phyloP scores from a whole-genome alignment of 2,888 invertebrate species.

The Ochropacha duplaris region DNA sequence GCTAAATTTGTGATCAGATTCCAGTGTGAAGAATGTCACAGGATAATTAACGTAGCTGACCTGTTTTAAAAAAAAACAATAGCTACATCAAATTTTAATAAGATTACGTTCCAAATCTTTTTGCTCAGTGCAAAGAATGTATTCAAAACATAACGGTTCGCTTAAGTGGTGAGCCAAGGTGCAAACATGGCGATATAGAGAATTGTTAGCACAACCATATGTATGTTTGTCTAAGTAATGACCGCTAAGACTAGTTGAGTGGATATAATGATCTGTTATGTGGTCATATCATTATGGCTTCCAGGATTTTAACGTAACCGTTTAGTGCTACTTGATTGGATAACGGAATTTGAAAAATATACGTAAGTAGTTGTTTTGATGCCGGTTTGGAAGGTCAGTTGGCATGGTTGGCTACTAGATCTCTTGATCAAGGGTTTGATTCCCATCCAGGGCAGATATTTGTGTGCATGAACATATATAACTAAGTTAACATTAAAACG shows the following conservation, averaged over 20 bases:
- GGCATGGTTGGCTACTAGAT: no score
- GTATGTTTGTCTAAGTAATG: slow-evolving; percentile 39
- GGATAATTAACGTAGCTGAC: background rate
- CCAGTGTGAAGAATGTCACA: no score
- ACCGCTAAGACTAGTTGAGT: slow-evolving; percentile 19
- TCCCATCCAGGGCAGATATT: no score
- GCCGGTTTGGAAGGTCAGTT: no score
- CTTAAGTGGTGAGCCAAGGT: slow-evolving; percentile 21
- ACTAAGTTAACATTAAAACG: no score
- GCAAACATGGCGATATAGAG: slow-evolving; percentile 27
- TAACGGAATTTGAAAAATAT: no score
- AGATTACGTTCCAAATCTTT: background rate
- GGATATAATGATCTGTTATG: slow-evolving; percentile 10
- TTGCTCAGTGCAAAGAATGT: background rate
- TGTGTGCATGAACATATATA: no score
- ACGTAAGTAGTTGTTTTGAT: no score
- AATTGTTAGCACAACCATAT: slow-evolving; percentile 33
- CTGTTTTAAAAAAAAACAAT: background rate
- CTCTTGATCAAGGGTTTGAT: no score
- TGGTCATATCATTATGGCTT: background rate
- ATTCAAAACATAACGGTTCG: slow-evolving; percentile 26
- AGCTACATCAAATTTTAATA: background rate
- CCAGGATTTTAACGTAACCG: background rate
- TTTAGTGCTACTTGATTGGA: background rate
- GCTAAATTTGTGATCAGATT: no score